Evolutionary conservation across 2,888 invertebrate species (phyloP).

Genomic region (Trissoscelio sp.): DNA sequence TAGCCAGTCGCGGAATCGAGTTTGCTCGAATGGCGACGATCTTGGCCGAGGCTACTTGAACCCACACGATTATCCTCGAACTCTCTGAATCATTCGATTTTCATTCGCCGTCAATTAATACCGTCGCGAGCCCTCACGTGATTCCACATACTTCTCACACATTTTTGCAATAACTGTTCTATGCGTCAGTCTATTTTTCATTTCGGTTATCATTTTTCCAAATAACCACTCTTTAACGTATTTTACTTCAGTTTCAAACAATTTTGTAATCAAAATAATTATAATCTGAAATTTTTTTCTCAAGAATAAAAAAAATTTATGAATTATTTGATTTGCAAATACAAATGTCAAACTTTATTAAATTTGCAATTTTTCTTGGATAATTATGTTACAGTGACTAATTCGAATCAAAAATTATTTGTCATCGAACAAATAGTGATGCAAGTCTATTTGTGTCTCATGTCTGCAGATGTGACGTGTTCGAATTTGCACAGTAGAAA

Average conservation of each 20-base stretch:
- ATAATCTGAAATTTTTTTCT: no score
- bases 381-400: slow-evolving; percentile 29
- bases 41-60: slow-evolving; percentile 63
- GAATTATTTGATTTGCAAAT: slow-evolving; percentile 2
- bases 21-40: slow-evolving; percentile 46
- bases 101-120: slow-evolving; percentile 30
- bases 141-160: background rate
- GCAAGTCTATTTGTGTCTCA: slow-evolving; percentile 8
- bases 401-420: slow-evolving; percentile 25
- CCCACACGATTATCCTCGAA: slow-evolving; percentile 59
- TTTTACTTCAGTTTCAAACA: no score
- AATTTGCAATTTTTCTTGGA: no score
- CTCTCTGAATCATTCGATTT: slow-evolving; percentile 62
- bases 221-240: no score
- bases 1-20: slow-evolving; percentile 37
- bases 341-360: no score
- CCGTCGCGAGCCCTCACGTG: slow-evolving; percentile 10
- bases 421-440: slow-evolving; percentile 26
- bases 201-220: no score
- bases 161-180: no score
- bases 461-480: background rate
- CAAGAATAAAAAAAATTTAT: no score
- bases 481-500: slow-evolving; percentile 1
- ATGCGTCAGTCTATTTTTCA: no score
- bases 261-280: no score